Evolutionary conservation across 2,797 vertebrate genomes (phyloP).

Genomic region (Muscicapa striata): DNA sequence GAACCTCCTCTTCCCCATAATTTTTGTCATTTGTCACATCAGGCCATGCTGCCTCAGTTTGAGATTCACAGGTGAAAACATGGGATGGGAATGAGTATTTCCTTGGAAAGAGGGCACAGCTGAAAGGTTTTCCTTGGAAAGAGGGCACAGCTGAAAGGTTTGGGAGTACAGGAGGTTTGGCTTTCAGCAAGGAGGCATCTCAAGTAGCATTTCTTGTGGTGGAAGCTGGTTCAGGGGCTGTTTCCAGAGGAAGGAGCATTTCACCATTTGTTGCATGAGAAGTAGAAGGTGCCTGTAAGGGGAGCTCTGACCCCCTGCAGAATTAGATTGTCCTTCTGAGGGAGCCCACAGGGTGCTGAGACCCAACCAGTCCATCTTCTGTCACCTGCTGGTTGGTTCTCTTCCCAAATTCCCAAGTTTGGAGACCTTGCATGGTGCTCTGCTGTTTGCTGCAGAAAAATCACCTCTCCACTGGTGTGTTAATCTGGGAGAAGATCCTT

Average conservation of each 20-base stretch:
- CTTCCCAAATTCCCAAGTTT: background rate
- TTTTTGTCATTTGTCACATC: background rate
- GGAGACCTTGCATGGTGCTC: background rate
- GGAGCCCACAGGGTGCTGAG: background rate
- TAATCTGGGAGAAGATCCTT: background rate
- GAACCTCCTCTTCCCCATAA: background rate
- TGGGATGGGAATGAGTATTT: background rate
- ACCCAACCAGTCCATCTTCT: background rate
- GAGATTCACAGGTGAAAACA: background rate
- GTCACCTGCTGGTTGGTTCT: background rate
- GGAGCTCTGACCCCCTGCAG: background rate
- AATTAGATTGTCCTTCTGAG: background rate
- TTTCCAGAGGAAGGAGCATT: background rate
- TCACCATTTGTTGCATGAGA: background rate
- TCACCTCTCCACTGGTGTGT: rapidly evolving
- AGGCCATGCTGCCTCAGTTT: rapidly evolving
- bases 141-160: background rate
- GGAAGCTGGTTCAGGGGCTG: background rate
- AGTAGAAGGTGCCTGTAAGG: background rate
- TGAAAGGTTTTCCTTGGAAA: background rate
- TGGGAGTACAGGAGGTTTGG: background rate
- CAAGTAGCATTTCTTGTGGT: background rate
- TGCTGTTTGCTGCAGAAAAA: background rate
- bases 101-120: background rate
- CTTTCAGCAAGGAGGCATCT: background rate